Evolutionary conservation across 2,888 invertebrate species (phyloP).

Genomic region (Hyposoter didymator): DNA sequence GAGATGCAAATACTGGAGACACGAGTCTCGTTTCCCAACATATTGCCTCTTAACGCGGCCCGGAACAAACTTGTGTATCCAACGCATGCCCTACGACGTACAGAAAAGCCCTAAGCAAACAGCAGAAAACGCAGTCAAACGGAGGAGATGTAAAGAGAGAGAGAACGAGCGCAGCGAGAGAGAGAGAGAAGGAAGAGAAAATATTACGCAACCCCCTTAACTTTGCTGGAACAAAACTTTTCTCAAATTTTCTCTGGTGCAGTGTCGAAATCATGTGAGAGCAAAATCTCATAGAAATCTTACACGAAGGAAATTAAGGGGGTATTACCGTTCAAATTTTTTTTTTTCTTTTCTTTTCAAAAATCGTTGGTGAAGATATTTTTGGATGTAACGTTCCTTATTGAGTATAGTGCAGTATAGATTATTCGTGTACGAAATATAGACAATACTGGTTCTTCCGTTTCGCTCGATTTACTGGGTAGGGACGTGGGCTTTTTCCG

Average conservation of each 20-base stretch:
- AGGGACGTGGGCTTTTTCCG: constrained; percentile 66
- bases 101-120: constrained; percentile 48
- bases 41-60: constrained; percentile 6
- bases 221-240: background rate
- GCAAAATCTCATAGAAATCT: background rate
- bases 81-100: constrained; percentile 56
- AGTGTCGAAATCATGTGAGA: background rate
- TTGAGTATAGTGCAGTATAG: background rate
- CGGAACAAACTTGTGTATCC: constrained; percentile 64
- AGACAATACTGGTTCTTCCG: constrained; percentile 46
- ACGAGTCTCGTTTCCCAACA: constrained; percentile 3
- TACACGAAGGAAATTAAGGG: too few species aligned
- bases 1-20: constrained; percentile 15
- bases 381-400: background rate
- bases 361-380: background rate
- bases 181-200: constrained; percentile 3
- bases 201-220: constrained; percentile 32
- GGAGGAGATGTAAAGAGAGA: background rate
- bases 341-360: too few species aligned
- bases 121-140: constrained; percentile 21
- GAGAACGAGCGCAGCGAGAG: background rate
- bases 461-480: constrained; percentile 68
- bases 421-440: background rate
- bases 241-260: background rate
- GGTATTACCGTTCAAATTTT: too few species aligned